Evolutionary conservation across 1,140 invertebrate species (phyloP), one percentile per base, ranked within the genome.

Genomic region (Drosophila pallidifrons): DNA sequence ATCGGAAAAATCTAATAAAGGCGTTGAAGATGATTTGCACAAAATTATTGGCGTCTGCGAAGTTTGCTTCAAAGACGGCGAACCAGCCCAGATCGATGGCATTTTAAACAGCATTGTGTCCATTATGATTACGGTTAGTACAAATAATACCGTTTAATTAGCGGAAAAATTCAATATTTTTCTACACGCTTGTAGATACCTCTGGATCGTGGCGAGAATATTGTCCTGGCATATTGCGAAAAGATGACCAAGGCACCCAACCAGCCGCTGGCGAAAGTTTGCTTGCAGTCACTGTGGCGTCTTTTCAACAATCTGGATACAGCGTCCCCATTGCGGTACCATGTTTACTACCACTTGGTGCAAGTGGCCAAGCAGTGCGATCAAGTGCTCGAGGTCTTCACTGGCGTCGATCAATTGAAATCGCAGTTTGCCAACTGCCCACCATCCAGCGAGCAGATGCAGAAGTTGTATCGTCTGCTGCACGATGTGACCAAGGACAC

Each of bases 11-110:
- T 96, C 96, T 5, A 94, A 95, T 1, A 97, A 98, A 93, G 97
- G 97, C 7, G 96, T 98, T 79, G 96, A 98, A 92, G 97, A 98
- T 95, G 98, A 99, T 94, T 94, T 99, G 65, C 96, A 98, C 91
- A 98, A 99, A 93, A 98, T 99, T 76, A 98, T 99, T 88, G 96
- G 97, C 59, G 98, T 98, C 5, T 98, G 97, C 92, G 97, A 98
- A 93, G 95, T 96, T 49, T 98, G 97, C 92, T 98, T 98, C 92
- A 97, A 97, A 86, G 97, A 97, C 90, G 95, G 95, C 1, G 96
- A 95, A 91, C 96, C 97, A 93, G 90, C 92, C 35, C 96, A 97
- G 91, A 96, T 97, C 82, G 96, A 97, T 94, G 95, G 95, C 75
- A 96, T 97, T 55, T 93, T 97, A 0, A 97, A 97, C 94, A 96